These are phyloP conservation scores for Saccostrea echinata DNA, from an alignment of 1,140 invertebrate species.

Conservation along the genomic window DNA sequence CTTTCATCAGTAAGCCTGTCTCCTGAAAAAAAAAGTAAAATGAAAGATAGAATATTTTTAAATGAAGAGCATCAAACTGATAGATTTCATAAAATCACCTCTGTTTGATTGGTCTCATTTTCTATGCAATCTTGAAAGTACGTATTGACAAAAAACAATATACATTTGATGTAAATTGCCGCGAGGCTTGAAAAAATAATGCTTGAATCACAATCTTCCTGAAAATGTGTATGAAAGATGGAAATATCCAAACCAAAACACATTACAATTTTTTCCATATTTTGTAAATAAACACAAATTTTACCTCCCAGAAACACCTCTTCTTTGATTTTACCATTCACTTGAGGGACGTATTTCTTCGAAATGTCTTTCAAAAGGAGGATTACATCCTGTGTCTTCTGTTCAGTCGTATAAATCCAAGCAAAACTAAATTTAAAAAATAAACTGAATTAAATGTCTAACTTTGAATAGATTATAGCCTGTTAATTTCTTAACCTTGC, in stretches of 20 bases:
- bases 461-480: too few species aligned
- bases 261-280: background rate
- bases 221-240: background rate
- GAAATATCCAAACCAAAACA: background rate
- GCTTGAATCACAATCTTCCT: background rate
- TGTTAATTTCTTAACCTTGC: too few species aligned
- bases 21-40: slow-evolving; percentile 44
- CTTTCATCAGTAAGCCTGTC: slow-evolving; percentile 57
- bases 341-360: slow-evolving; percentile 24
- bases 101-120: background rate
- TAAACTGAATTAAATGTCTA: too few species aligned
- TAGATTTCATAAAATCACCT: too few species aligned
- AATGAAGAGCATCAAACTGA: background rate
- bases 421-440: too few species aligned
- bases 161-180: background rate
- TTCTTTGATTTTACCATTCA: background rate
- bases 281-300: background rate
- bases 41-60: background rate
- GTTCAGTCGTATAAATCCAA: background rate
- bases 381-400: slow-evolving; percentile 44
- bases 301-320: background rate
- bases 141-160: background rate
- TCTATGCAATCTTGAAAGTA: background rate
- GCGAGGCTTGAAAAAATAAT: background rate
- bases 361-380: slow-evolving; percentile 17